Evolutionary conservation across 2,888 invertebrate genomes (phyloP).

Genomic region (Tenthredo scrophulariae): DNA sequence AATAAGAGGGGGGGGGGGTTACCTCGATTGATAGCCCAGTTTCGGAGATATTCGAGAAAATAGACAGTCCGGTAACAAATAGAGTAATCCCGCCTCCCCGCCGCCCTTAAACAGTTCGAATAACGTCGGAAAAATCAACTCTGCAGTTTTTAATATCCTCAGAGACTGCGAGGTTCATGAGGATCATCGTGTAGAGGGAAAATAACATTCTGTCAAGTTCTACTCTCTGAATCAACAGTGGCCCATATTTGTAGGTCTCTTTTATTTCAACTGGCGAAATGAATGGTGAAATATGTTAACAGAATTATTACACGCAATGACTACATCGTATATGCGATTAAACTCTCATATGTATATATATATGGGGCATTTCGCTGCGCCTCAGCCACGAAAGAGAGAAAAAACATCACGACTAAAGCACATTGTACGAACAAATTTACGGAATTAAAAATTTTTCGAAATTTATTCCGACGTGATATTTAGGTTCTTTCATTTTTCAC

Average conservation of each 20-base stretch:
- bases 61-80: too few species aligned
- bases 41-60: too few species aligned
- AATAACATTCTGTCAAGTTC: constrained; percentile 21
- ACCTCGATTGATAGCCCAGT: too few species aligned
- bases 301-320: not conserved
- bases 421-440: too few species aligned
- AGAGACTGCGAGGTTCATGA: constrained; percentile 15
- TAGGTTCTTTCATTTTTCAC: too few species aligned
- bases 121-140: not conserved
- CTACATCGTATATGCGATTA: not conserved
- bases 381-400: too few species aligned
- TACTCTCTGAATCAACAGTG: constrained; percentile 27
- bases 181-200: not conserved
- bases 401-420: too few species aligned
- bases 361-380: too few species aligned
- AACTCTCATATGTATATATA: not conserved
- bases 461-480: too few species aligned
- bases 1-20: too few species aligned
- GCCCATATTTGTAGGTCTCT: constrained; percentile 16
- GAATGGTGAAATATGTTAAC: constrained; percentile 3
- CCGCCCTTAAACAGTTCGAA: not conserved
- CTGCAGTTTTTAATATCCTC: constrained; percentile 17
- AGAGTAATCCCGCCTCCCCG: too few species aligned
- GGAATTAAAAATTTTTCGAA: too few species aligned
- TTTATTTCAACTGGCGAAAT: not conserved